A percentile compares a stretch with the other conserved stretches of the same genome.
Conservation (phyloP, 2,888 invertebrate genomes). For the Ophion ventricosus region DNA sequence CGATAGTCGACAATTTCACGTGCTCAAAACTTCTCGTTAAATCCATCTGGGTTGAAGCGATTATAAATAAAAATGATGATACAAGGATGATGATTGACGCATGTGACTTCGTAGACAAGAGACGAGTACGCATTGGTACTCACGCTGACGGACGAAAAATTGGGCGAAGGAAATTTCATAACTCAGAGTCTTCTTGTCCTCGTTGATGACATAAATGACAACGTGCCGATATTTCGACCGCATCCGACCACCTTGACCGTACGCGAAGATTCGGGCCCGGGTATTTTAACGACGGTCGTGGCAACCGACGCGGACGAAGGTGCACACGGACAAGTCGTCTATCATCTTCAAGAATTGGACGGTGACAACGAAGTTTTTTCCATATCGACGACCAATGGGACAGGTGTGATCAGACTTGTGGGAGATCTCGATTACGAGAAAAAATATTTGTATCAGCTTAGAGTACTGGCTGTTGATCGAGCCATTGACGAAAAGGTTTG, state of each 20-base stretch:
- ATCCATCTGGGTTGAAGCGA: too few relatives aligned
- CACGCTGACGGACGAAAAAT: conserved; percentile 93
- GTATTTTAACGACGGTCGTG: conserved; percentile 91
- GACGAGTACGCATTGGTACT: conserved; percentile 95
- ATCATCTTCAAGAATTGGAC: conserved; percentile 92
- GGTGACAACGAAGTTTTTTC: conserved; percentile 91
- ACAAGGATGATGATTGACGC: too few relatives aligned
- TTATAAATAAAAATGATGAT: too few relatives aligned
- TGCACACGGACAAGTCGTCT: conserved; percentile 95
- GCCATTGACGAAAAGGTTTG: conserved; percentile 85
- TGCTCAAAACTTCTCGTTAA: too few relatives aligned
- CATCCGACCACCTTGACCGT: conserved; percentile 93
- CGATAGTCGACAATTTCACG: too few relatives aligned
- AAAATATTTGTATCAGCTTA: conserved; percentile 93
- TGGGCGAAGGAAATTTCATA: conserved; percentile 94
- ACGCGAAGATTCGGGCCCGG: conserved; percentile 91
- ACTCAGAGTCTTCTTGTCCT: conserved; percentile 94
- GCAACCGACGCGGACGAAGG: conserved; percentile 96
- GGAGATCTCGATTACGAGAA: conserved; percentile 93
- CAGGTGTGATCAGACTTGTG: conserved; percentile 91
- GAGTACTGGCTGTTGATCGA: conserved; percentile 92
- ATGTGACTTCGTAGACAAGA: conserved; percentile 85
- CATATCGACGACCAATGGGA: conserved; percentile 92
- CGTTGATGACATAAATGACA: conserved; percentile 96
- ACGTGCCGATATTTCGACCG: conserved; percentile 93